Evolutionary conservation across 2,888 invertebrate species (phyloP), one percentile per base, ranked within the genome.

Genomic region (Luperina nickerlii): DNA sequence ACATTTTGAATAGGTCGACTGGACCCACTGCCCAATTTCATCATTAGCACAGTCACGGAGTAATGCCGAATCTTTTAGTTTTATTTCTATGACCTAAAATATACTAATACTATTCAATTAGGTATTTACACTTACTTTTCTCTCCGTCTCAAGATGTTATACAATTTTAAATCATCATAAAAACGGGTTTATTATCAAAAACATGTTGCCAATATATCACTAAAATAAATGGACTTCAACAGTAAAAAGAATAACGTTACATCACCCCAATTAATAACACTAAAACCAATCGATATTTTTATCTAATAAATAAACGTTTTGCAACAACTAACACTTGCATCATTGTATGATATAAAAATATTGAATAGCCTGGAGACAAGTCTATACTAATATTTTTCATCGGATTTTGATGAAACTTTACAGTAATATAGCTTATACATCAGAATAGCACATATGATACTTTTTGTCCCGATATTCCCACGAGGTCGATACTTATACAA

Each of bases 231-330:
- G 69, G 62, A 57, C 27, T 74, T 20, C 38, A 68, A 66, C 51
- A 77, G 48, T 51, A 60, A 42, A 77, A 78, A 24, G 13, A 48
- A 48, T 15, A 48, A 76, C 24, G 71, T 86, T 86, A 75, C 82
- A 76, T 87, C 78, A 84, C 27, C 42, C 68, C 66, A 66, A 74
- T 84, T 81, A 78, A 78, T 74, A 74, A 76, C 54, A 72, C 38
- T 60, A 62, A 51, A 84, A 78, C 75, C 67, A 73, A 76, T 80
- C 20, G 76, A 84, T 80, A 66, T 76, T 69, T 78, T 71, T 71
- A 79, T 76, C 38, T 73, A 27, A 78, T 48, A 65, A 57, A 74
- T 82, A 70, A 75, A 48, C 65, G 78, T 86, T 84, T 78, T 62
- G 78, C 54, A 84, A 84, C 62, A 24, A 20, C 5, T 27, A n/a